A percentile compares a stretch with the other conserved stretches of the same genome.
Conservation (phyloP, 23 tunicate species). For the Styela clava region DNA sequence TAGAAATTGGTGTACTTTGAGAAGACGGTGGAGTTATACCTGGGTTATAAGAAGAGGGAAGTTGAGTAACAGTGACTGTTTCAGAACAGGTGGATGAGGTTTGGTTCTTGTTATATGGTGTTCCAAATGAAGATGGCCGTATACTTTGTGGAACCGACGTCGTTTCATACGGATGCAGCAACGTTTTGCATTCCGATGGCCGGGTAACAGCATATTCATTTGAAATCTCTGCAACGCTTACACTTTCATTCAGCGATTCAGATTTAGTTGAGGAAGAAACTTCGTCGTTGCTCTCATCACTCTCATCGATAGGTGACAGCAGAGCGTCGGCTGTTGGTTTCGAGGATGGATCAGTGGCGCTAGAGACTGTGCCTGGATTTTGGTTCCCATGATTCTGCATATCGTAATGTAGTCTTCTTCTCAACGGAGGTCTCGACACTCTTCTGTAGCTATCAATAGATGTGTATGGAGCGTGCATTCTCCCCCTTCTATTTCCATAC, state of each 20-base stretch:
- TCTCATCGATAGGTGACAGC: conserved; percentile 26
- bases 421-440: conserved; percentile 7
- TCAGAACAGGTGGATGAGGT: no score
- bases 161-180: no score
- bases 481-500: neutral
- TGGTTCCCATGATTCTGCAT: neutral
- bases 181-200: no score
- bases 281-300: conserved; percentile 9
- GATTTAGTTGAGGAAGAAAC: no score
- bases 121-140: no score
- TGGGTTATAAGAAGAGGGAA: no score
- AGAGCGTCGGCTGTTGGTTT: neutral
- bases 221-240: no score
- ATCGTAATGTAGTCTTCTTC: conserved; percentile 3
- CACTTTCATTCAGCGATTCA: no score
- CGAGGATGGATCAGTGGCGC: neutral
- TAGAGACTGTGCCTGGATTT: neutral
- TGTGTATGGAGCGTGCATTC: conserved; percentile 18
- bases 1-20: neutral
- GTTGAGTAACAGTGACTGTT: no score
- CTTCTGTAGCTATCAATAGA: conserved; percentile 6
- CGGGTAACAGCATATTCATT: no score
- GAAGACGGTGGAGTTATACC: neutral
- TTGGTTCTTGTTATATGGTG: no score
- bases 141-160: no score